Conservation (phyloP, 2,113 vertebrate species). For the Chlamydotis undulata region DNA sequence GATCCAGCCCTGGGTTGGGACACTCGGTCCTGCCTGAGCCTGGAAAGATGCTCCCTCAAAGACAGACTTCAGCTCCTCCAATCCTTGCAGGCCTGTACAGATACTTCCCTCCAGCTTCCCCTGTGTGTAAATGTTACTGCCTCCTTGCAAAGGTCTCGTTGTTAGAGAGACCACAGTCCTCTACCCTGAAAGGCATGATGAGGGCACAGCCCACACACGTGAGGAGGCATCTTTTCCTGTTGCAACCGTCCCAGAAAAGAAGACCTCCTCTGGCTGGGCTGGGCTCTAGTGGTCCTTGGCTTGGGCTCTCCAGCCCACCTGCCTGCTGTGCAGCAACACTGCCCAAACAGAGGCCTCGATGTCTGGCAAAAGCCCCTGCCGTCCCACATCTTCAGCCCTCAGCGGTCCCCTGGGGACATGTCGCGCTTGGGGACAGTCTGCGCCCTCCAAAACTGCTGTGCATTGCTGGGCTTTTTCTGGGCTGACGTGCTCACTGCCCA, state of each 20-base stretch:
- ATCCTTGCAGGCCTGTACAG: not conserved
- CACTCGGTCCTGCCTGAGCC: not conserved
- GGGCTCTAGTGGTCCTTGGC: not conserved
- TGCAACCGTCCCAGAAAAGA: not conserved
- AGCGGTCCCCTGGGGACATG: not conserved
- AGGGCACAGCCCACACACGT: accelerated
- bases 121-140: not conserved
- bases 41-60: not conserved
- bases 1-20: not conserved
- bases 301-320: not conserved
- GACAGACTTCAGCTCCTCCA: not conserved
- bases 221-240: no score
- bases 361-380: not conserved
- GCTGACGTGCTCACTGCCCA: not conserved
- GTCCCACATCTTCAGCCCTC: accelerated
- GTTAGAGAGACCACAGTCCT: not conserved
- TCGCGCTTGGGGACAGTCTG: accelerated
- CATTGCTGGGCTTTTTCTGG: not conserved
- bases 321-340: not conserved
- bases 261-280: not conserved
- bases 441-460: not conserved
- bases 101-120: not conserved
- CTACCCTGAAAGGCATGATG: not conserved
- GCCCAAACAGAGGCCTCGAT: not conserved
- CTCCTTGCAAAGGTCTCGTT: not conserved